Base-by-base conservation (phyloP, 2,888 invertebrate species). In the Hirtodrosophila duncani region DNA sequence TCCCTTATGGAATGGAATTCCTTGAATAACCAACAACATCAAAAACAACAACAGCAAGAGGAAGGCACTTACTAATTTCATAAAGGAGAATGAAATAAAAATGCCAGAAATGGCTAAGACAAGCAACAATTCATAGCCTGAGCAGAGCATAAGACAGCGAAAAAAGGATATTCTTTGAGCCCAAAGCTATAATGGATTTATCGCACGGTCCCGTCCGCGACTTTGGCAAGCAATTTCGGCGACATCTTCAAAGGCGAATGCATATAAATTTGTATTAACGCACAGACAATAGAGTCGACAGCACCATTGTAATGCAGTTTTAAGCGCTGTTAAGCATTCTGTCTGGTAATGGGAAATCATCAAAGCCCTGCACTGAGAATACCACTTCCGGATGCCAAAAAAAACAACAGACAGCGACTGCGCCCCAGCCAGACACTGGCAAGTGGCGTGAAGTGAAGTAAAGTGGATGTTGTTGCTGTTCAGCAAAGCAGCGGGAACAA, bases 71-170 rank as follows among this genome's bases (percentile, higher is more conserved):
- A 58, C 74, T 78, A 72, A 72, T 72, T 72, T 78, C 58, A 72
- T 72, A 72, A 77, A 58, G 64, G 51, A 55, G 78, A 78, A 69
- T 65, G 50, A 65, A 67, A 74, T 78, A 63, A 67, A 70, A 78
- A 70, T 78, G 55, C 30, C 56, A 30, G 39, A 53, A 44, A 52
- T 44, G 57, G 27, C 30, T 39, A 38, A 42, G 38, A 23, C 30
- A 34, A 29, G 43, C 13, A 21, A 31, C 21, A 37, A 43, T 14
- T 30, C 7, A 36, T 11, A 11, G n/a, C 7, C 7, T 1, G 14
- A 36, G n/a, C 21, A 37, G 21, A 33, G 45, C 21, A 23, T 29
- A 38, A 31, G 38, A 34, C 33, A 1, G 37, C 21, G 23, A 21
- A 46, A 33, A 48, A 52, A 42, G 57, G 56, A 64, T 62, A 52